These are phyloP conservation scores for Ectropis grisescens DNA, from an alignment of 1,140 invertebrate species.

Conservation along the genomic window DNA sequence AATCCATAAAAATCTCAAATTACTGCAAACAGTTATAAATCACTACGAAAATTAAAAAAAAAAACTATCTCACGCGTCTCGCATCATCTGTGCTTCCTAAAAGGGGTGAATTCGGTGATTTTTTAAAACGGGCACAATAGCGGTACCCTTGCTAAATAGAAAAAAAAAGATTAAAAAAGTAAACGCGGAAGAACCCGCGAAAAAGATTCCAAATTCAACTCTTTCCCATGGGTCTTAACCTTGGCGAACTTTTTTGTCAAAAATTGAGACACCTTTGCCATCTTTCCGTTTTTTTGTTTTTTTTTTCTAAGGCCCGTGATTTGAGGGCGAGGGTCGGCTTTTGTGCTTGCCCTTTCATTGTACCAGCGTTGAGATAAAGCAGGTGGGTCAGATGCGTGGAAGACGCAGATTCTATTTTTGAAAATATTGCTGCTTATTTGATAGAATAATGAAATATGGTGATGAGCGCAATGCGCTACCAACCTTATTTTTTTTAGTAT, in stretches of 20 bases:
- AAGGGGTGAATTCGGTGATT: constrained; percentile 55
- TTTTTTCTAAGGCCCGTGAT: constrained; percentile 9
- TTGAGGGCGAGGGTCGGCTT: constrained; percentile 35
- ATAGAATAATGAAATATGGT: too few relatives aligned
- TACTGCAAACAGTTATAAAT: constrained; percentile 68
- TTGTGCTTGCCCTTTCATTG: constrained; percentile 21
- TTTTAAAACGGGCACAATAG: constrained; percentile 23
- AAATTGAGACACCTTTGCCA: constrained; percentile 67
- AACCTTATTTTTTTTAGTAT: too few relatives aligned
- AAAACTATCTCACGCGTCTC: constrained; percentile 59
- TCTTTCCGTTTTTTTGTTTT: constrained; percentile 58
- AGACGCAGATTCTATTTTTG: too few relatives aligned
- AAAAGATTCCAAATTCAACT: constrained; percentile 46
- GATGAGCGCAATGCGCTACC: too few relatives aligned
- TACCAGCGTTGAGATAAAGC: constrained; percentile 37
- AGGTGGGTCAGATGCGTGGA: constrained; percentile 51
- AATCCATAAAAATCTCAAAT: constrained; percentile 64
- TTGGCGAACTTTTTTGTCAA: constrained; percentile 52
- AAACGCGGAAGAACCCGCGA: constrained; percentile 32
- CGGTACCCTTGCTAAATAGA: constrained; percentile 43
- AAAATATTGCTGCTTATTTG: too few relatives aligned
- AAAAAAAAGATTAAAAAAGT: too few relatives aligned
- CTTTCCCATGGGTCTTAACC: constrained; percentile 69
- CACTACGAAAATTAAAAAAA: constrained; percentile 30
- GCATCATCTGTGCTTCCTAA: constrained; percentile 50